Base-by-base conservation (phyloP, 2,888 invertebrate genomes). In the Macaria notata region DNA sequence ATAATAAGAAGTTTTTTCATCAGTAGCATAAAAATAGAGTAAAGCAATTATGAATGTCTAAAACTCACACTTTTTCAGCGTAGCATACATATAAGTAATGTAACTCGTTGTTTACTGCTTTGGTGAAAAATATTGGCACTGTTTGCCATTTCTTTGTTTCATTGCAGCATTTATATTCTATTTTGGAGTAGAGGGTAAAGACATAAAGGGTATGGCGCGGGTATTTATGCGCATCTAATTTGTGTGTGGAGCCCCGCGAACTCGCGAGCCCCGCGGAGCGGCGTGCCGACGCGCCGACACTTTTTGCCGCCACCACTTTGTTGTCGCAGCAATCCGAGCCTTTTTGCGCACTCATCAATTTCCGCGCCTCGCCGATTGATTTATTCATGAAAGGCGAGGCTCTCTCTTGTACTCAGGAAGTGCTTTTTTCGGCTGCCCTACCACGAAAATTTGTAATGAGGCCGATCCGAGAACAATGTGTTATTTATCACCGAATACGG, bases 311-410 rank as follows among this genome's bases (percentile, higher is more conserved):
- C 72, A 81, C 79, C 86, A 88, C 85, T 89, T 88, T 90, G 89
- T 88, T 86, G 87, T 84, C 81, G 83, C 79, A 79, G 73, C 82
- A 83, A 80, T 82, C 81, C 80, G 76, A 77, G 76, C 74, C 81
- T 90, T 90, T 90, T 90, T 90, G 86, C 71, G 71, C 79, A 72
- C 84, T 82, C 88, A 90, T 90, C 88, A 90, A 90, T 90, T 89
- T 90, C 90, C 90, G 86, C 90, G 90, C 89, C 87, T 88, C 79
- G 66, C 62, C 80, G 79, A 86, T 86, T 89, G 88, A 88, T 90
- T 91, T 91, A 90, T 91, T 90, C 90, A 91, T 90, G 89, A 88
- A 86, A 82, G 79, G 71, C 72, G 63, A 68, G 64, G 65, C 73
- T 75, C 79, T 79, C 83, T 81, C 80, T 83, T 81, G 80, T 84